Evolutionary conservation across 2,888 invertebrate genomes (phyloP).

Genomic region (Pemphredon lugubris): DNA sequence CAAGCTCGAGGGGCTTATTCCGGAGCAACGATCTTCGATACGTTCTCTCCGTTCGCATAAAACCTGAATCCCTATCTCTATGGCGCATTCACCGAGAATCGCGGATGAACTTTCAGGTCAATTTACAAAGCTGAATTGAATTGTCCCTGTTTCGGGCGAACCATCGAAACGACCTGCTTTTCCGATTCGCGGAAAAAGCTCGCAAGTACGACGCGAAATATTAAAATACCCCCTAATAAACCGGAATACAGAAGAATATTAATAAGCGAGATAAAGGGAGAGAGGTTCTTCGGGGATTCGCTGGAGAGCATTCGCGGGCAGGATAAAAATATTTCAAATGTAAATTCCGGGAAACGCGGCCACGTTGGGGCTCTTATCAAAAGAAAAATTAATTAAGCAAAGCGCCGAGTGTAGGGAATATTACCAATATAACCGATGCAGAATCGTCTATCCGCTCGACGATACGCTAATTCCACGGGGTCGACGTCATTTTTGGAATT

Average conservation of each 20-base stretch:
- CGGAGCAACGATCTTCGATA: slow-evolving; percentile 35
- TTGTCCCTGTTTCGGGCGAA: slow-evolving; percentile 10
- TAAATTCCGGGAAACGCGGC: slow-evolving; percentile 15
- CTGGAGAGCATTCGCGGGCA: not conserved
- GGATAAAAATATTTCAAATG: slow-evolving; percentile 37
- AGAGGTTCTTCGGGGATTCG: not conserved
- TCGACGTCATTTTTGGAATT: slow-evolving; percentile 35
- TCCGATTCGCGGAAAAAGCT: not conserved
- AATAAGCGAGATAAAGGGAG: slow-evolving; percentile 19
- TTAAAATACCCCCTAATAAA: slow-evolving; percentile 16
- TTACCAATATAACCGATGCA: slow-evolving; percentile 6
- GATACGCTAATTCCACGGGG: slow-evolving; percentile 14
- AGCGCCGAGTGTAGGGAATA: slow-evolving; percentile 3
- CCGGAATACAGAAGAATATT: slow-evolving; percentile 26
- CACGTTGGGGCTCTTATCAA: not conserved
- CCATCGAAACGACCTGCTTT: not conserved
- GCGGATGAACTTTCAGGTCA: slow-evolving; percentile 7
- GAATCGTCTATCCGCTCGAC: slow-evolving; percentile 3
- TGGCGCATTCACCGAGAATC: slow-evolving; percentile 6
- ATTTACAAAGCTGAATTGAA: slow-evolving; percentile 30
- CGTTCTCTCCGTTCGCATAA: slow-evolving; percentile 14
- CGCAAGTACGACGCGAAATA: slow-evolving; percentile 16
- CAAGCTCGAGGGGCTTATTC: slow-evolving; percentile 38
- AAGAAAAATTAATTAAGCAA: slow-evolving; percentile 44
- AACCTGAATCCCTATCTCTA: slow-evolving; percentile 10